Conservation (phyloP, 2,113 vertebrate genomes). For the Sinosuthora webbiana region DNA sequence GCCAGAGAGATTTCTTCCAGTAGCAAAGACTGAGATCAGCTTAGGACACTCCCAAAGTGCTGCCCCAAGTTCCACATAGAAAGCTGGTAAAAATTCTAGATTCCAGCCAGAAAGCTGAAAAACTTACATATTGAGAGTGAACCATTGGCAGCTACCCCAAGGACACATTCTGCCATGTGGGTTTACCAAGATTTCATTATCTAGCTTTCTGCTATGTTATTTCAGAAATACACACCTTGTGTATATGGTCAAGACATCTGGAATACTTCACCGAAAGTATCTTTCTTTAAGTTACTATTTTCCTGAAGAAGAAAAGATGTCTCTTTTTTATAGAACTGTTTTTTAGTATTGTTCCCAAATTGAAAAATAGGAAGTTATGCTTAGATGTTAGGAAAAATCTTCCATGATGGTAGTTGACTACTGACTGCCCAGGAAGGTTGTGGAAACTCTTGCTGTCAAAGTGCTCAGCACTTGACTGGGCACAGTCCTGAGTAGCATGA, state of each 20-base stretch:
- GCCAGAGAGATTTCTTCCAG: not conserved
- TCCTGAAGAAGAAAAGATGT: not conserved
- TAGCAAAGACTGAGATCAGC: not conserved
- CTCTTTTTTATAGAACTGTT: not conserved
- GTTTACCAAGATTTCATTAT: not conserved
- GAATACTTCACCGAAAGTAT: not conserved
- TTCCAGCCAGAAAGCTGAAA: not conserved
- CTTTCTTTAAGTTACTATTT: not conserved
- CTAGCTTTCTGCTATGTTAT: not conserved
- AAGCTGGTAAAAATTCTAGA: not conserved
- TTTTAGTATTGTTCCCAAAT: not conserved
- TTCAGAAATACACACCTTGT: not conserved
- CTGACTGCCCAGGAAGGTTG: not conserved
- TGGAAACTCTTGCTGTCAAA: not conserved
- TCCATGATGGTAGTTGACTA: not conserved
- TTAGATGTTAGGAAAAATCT: not conserved
- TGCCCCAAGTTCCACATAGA: not conserved
- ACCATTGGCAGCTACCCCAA: not conserved
- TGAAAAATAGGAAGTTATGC: not conserved
- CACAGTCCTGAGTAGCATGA: not conserved
- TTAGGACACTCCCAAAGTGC: not conserved
- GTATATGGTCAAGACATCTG: not conserved
- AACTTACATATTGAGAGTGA: not conserved
- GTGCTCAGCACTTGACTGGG: not conserved
- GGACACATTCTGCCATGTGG: not conserved